Percentiles rank a stretch among this genome's conserved stretches.
These are phyloP conservation scores for Pammene fasciana DNA, from an alignment of 2,888 invertebrate genomes.

Conservation along the genomic window DNA sequence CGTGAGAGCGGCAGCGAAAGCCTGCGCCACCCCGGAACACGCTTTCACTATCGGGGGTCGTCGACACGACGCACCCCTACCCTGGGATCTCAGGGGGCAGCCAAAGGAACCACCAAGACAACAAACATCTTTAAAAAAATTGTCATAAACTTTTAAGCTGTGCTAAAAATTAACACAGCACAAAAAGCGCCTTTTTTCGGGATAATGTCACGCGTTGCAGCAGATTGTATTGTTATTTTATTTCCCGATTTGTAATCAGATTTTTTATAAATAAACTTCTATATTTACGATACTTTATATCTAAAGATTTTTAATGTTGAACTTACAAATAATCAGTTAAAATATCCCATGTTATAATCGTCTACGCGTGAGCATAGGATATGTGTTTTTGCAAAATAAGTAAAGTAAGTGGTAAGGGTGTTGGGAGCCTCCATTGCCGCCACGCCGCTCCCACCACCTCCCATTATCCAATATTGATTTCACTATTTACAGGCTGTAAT, in stretches of 20 bases:
- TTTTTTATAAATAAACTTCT: too few species aligned
- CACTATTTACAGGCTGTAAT: conserved; percentile 76
- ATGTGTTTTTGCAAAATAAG: conserved; percentile 38
- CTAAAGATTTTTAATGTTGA: too few species aligned
- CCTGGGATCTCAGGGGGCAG: conserved; percentile 53
- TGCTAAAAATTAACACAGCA: too few species aligned
- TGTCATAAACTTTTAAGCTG: too few species aligned
- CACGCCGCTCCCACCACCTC: conserved; percentile 59
- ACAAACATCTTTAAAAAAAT: neutral
- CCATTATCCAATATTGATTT: conserved; percentile 80
- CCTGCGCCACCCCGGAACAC: conserved; percentile 77
- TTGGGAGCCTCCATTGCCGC: conserved; percentile 53
- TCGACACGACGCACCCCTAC: conserved; percentile 78
- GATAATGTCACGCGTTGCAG: too few species aligned
- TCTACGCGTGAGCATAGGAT: conserved; percentile 28
- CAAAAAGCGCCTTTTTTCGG: too few species aligned
- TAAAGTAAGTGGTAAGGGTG: conserved; percentile 60
- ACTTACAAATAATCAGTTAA: too few species aligned
- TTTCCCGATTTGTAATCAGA: too few species aligned
- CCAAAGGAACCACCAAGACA: neutral
- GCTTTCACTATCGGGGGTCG: conserved; percentile 82
- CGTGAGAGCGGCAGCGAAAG: conserved; percentile 81
- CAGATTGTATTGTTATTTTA: too few species aligned
- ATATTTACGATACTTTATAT: too few species aligned
- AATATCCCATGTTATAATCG: neutral